phyloP scores from a whole-genome alignment of 2,888 invertebrate species.

The Sylvicola cinctus region DNA sequence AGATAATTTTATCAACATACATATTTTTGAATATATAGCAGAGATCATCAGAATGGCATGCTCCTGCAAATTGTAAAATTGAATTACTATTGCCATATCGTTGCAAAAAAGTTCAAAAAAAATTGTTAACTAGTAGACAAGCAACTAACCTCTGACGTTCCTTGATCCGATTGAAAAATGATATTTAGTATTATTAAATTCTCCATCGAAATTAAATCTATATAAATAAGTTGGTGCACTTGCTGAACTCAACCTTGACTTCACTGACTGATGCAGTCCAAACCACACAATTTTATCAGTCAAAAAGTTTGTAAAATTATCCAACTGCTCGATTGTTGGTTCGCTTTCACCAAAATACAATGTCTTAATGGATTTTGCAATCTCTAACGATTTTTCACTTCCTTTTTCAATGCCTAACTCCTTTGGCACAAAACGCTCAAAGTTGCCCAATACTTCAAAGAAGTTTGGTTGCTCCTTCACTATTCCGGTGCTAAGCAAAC shows the following conservation, averaged over 20 bases:
- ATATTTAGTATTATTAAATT: too few relatives aligned
- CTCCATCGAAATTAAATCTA: slow-evolving; percentile 22
- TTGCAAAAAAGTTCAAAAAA: slow-evolving; percentile 5
- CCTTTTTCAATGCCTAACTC: slow-evolving; percentile 8
- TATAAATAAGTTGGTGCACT: slow-evolving; percentile 20
- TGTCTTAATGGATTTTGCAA: slow-evolving; percentile 22
- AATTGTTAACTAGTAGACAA: slow-evolving; percentile 8
- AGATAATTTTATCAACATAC: not conserved
- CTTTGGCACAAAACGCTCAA: not conserved
- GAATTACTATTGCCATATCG: slow-evolving; percentile 8
- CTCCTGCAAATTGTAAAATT: not conserved
- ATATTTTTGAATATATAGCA: not conserved
- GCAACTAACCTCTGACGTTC: too few relatives aligned
- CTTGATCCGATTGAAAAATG: too few relatives aligned
- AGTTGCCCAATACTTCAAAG: not conserved
- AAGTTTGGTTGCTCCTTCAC: not conserved
- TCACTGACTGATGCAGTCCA: slow-evolving; percentile 17
- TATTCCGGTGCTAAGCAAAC: slow-evolving; percentile 14
- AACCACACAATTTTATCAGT: slow-evolving; percentile 20
- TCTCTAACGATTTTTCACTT: slow-evolving; percentile 12
- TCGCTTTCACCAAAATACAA: slow-evolving; percentile 26
- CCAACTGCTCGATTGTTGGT: slow-evolving; percentile 14
- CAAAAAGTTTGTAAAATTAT: too few relatives aligned
- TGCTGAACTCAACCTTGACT: slow-evolving; percentile 13
- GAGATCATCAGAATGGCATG: slow-evolving; percentile 1